Evolutionary conservation across 2,797 vertebrate genomes (phyloP).

Genomic region (Cryptoprocta ferox): DNA sequence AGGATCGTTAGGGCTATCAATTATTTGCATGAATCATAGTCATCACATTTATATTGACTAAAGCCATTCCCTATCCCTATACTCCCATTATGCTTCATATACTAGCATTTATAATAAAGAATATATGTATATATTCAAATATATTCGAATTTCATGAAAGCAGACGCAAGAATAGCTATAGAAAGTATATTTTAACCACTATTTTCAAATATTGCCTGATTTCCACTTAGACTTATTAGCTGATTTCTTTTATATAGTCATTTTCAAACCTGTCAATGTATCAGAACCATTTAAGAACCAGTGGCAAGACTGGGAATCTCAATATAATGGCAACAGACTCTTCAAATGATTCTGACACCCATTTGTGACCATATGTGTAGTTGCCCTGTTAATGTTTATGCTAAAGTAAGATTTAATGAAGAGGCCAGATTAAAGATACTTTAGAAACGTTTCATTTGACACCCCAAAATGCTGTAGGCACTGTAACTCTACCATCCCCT

Average conservation of each 20-base stretch:
- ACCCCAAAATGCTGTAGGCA: neutral
- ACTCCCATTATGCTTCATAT: neutral
- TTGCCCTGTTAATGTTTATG: neutral
- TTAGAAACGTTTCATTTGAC: slow-evolving; percentile 45
- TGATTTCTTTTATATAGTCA: slow-evolving; percentile 6
- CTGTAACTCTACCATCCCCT: neutral
- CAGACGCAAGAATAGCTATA: slow-evolving; percentile 11
- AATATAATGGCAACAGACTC: neutral
- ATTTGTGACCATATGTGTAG: neutral
- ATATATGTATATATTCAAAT: neutral
- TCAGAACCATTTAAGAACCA: neutral
- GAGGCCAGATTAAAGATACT: slow-evolving; percentile 15
- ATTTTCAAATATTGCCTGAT: slow-evolving; percentile 28
- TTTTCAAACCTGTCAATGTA: neutral
- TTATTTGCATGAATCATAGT: neutral
- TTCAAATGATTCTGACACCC: neutral
- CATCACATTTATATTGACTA: neutral
- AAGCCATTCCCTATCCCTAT: neutral
- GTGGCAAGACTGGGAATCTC: neutral
- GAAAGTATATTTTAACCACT: neutral
- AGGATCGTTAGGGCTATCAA: neutral
- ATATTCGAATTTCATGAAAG: slow-evolving; percentile 33
- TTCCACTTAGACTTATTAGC: slow-evolving; percentile 37
- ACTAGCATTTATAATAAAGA: slow-evolving; percentile 30
- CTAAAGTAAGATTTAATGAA: slow-evolving; percentile 40